phyloP scores from a whole-genome alignment of 1,140 invertebrate genomes.

The Bombyx mandarina region DNA sequence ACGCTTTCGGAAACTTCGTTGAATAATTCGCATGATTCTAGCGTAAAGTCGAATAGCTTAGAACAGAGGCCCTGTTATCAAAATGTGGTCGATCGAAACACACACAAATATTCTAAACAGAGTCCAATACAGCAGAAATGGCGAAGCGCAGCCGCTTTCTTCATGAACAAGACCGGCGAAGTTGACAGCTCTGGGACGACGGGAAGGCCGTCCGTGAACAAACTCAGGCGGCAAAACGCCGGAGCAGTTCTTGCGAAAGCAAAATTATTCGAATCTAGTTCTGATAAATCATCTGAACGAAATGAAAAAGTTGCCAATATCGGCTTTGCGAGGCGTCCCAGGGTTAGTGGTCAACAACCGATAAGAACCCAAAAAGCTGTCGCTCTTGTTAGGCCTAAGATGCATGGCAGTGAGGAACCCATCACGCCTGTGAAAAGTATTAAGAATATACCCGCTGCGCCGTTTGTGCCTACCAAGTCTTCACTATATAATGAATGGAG shows the following conservation, averaged over 20 bases:
- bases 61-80: conserved; percentile 29
- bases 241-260: conserved; percentile 77
- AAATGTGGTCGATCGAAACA: conserved; percentile 26
- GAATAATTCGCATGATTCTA: conserved; percentile 39
- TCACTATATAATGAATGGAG: conserved; percentile 18
- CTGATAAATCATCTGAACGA: conserved; percentile 56
- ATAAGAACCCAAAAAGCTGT: conserved; percentile 31
- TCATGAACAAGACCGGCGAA: conserved; percentile 61
- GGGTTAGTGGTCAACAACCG: conserved; percentile 30
- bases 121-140: conserved; percentile 52
- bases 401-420: conserved; percentile 14
- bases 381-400: conserved; percentile 29
- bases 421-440: conserved; percentile 13
- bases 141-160: conserved; percentile 58
- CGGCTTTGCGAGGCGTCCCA: conserved; percentile 51
- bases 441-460: conserved; percentile 6
- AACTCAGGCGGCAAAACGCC: conserved; percentile 74
- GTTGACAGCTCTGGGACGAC: conserved; percentile 46
- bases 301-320: conserved; percentile 36
- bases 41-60: conserved; percentile 32
- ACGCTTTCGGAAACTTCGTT: conserved; percentile 39
- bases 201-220: conserved; percentile 75
- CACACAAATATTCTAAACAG: conserved; percentile 26
- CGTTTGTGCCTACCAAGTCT: conserved; percentile 6
- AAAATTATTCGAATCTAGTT: conserved; percentile 73